Conservation (phyloP, 2,888 invertebrate species). For the Entomobrya multifasciata region DNA sequence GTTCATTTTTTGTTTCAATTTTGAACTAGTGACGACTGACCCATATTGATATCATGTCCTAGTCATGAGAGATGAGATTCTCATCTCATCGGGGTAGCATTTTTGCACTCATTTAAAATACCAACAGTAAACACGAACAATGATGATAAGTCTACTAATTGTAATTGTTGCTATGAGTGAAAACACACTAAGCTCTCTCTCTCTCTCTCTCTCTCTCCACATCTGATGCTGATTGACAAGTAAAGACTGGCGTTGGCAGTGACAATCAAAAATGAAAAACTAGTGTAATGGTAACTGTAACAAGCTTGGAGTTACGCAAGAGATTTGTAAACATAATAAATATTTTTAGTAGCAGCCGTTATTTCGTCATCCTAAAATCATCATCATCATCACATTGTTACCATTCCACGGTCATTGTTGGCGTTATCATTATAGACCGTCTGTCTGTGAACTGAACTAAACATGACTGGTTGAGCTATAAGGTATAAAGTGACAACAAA, state of each 20-base stretch:
- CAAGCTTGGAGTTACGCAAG: conserved; percentile 21
- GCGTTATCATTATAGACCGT: not conserved
- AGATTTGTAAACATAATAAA: conserved; percentile 25
- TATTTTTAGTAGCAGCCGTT: not conserved
- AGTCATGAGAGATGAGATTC: conserved; percentile 1
- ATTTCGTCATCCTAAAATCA: conserved; percentile 13
- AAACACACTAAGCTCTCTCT: too few species aligned
- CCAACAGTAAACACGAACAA: not conserved
- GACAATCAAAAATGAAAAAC: conserved; percentile 41
- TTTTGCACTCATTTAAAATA: not conserved
- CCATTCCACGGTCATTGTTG: conserved; percentile 14
- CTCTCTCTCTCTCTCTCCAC: too few species aligned
- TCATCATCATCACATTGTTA: too few species aligned
- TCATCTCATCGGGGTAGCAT: not conserved
- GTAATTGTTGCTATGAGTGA: conserved; percentile 1
- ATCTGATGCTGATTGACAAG: conserved; percentile 46
- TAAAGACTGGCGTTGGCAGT: conserved; percentile 42
- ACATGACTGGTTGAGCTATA: too few species aligned
- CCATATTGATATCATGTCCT: not conserved
- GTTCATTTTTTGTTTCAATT: conserved; percentile 1
- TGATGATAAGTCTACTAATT: not conserved
- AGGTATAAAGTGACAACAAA: too few species aligned
- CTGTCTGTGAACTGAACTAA: too few species aligned
- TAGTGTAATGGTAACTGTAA: not conserved
- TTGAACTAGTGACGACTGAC: not conserved